Percentiles rank a stretch among this genome's conserved stretches.
These are phyloP conservation scores for Lanistes nyassanus DNA, from an alignment of 1,140 invertebrate genomes.

Conservation along the genomic window DNA sequence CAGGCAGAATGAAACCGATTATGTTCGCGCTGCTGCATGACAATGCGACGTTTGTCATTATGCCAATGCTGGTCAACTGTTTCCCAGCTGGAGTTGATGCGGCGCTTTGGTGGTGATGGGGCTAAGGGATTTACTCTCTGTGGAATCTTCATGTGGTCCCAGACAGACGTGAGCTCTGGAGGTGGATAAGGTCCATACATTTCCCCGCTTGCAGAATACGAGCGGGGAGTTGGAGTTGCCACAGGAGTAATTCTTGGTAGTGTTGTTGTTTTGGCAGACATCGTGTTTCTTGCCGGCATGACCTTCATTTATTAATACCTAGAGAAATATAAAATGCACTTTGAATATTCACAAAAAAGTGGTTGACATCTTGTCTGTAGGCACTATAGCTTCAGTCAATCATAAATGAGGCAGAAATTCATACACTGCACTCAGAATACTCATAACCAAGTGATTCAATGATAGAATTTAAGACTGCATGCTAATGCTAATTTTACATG, in stretches of 20 bases:
- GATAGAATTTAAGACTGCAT: too few relatives aligned
- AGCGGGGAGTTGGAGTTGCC: conserved; percentile 33
- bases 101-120: conserved; percentile 51
- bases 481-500: too few relatives aligned
- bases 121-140: conserved; percentile 56
- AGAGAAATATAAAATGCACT: background rate
- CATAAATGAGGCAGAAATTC: too few relatives aligned
- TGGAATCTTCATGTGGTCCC: conserved; percentile 53
- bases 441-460: too few relatives aligned
- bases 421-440: too few relatives aligned
- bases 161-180: conserved; percentile 49
- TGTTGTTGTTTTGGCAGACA: conserved; percentile 33
- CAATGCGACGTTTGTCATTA: conserved; percentile 56
- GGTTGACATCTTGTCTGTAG: too few relatives aligned
- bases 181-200: conserved; percentile 59
- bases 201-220: conserved; percentile 32
- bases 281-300: background rate
- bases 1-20: conserved; percentile 63
- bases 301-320: background rate
- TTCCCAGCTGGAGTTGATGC: conserved; percentile 60
- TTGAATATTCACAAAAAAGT: too few relatives aligned
- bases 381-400: too few relatives aligned
- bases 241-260: conserved; percentile 53
- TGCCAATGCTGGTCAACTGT: conserved; percentile 62
- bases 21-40: conserved; percentile 63